These are phyloP conservation scores for Sebastes hubbsi DNA, from an alignment of 2,797 vertebrate species.

Conservation along the genomic window DNA sequence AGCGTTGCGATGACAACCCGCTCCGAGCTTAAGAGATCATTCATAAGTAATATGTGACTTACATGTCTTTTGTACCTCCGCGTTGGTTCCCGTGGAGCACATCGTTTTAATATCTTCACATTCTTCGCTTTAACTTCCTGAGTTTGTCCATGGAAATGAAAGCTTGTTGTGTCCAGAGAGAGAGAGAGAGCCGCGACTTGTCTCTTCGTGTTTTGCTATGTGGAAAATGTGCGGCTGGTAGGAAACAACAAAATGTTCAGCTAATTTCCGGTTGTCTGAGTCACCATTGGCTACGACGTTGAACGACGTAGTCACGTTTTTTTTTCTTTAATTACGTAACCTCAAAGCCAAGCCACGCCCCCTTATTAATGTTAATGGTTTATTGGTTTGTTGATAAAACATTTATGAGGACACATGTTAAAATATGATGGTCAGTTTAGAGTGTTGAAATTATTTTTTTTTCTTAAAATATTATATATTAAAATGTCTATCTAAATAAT, in stretches of 20 bases:
- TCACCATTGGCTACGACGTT: conserved; percentile 24
- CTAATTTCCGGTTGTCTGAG: conserved; percentile 37
- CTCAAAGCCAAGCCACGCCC: conserved; percentile 15
- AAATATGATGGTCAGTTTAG: background rate
- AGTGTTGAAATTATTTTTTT: no score
- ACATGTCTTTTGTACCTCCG: conserved; percentile 51
- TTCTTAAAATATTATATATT: no score
- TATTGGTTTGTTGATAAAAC: no score
- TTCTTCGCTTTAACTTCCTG: conserved; percentile 36
- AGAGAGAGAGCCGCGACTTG: background rate
- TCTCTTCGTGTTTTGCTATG: background rate
- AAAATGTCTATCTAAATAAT: background rate
- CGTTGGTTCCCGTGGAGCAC: conserved; percentile 68
- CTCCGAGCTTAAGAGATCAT: no score
- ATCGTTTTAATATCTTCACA: conserved; percentile 60
- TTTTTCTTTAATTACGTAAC: conserved; percentile 46
- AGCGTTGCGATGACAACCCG: conserved; percentile 3
- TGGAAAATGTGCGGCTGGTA: background rate
- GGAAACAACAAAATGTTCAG: conserved; percentile 6
- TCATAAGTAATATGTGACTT: conserved; percentile 8
- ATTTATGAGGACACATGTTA: no score
- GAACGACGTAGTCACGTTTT: conserved; percentile 43
- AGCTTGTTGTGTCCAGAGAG: background rate
- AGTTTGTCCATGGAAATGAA: background rate
- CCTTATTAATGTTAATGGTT: background rate